Conservation (phyloP, 2,888 invertebrate genomes). For the Terebella lapidaria region DNA sequence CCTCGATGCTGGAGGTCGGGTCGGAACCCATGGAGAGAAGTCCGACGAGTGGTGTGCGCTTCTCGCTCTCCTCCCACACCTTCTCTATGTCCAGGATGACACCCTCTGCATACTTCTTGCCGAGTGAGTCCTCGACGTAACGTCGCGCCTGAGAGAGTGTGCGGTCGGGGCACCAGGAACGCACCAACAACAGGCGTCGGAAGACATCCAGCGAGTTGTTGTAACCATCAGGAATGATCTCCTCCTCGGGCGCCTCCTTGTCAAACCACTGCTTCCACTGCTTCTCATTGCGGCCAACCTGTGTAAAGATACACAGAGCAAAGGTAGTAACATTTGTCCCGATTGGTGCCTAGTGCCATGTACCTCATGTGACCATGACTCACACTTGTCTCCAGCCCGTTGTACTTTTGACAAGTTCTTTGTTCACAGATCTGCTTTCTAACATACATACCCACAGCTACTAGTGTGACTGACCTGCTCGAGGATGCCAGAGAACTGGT, state of each 20-base stretch:
- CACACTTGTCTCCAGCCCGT: no score
- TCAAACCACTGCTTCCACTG: conserved; percentile 54
- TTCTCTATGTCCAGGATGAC: conserved; percentile 52
- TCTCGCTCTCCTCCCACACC: conserved; percentile 49
- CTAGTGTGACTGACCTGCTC: conserved; percentile 50
- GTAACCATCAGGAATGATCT: conserved; percentile 52
- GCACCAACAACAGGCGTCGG: conserved; percentile 50
- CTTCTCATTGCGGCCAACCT: conserved; percentile 36
- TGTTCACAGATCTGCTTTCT: no score
- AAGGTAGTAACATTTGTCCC: no score
- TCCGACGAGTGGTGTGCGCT: conserved; percentile 49
- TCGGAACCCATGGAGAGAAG: conserved; percentile 53
- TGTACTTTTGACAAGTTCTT: no score
- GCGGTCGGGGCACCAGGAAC: conserved; percentile 53
- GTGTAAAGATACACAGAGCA: neutral
- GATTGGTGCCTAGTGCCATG: no score
- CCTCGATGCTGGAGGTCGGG: conserved; percentile 51
- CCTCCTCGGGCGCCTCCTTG: conserved; percentile 53
- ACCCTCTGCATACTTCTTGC: conserved; percentile 46
- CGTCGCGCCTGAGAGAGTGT: conserved; percentile 50
- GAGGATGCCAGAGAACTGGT: conserved; percentile 53
- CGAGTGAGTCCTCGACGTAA: conserved; percentile 50
- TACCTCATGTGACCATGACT: no score
- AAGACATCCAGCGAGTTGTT: conserved; percentile 51
- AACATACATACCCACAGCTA: no score